Evolutionary conservation across 1,140 invertebrate species (phyloP).

Genomic region (Sycophila sp.): DNA sequence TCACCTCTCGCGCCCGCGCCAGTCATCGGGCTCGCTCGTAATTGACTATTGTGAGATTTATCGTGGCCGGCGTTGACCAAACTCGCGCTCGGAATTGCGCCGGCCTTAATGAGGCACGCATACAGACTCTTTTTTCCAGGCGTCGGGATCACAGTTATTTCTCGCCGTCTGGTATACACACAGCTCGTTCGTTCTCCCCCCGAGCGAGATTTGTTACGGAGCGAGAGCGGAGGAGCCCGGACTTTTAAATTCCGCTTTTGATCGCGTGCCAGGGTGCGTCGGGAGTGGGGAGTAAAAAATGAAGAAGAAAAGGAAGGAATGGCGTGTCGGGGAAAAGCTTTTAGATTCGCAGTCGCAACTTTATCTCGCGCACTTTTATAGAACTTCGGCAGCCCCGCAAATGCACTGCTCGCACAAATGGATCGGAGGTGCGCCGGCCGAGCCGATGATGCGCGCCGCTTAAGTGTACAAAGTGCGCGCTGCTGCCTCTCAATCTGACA

Average conservation of each 20-base stretch:
- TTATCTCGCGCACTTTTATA: not conserved
- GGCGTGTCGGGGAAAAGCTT: slow-evolving; percentile 1
- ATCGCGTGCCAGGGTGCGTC: not conserved
- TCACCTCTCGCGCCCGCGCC: not conserved
- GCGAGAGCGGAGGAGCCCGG: too few relatives aligned
- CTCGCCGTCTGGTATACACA: too few relatives aligned
- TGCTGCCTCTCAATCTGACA: too few relatives aligned
- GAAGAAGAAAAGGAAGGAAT: not conserved
- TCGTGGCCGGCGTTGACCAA: too few relatives aligned
- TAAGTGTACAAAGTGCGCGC: too few relatives aligned
- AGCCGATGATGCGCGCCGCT: not conserved
- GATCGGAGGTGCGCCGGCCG: not conserved
- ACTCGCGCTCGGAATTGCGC: too few relatives aligned
- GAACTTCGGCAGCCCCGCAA: slow-evolving; percentile 12
- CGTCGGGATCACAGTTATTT: too few relatives aligned
- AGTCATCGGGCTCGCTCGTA: not conserved
- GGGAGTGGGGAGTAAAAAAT: too few relatives aligned
- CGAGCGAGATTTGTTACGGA: too few relatives aligned
- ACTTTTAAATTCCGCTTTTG: not conserved
- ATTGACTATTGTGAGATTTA: slow-evolving; percentile 27
- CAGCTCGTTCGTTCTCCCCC: too few relatives aligned
- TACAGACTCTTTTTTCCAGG: too few relatives aligned
- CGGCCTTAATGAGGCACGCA: too few relatives aligned
- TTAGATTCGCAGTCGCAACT: slow-evolving; percentile 7
- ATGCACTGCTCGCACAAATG: not conserved